Evolutionary conservation across 2,113 vertebrate genomes (phyloP), one percentile per base, ranked within the genome.

Genomic region (Takifugu flavidus): DNA sequence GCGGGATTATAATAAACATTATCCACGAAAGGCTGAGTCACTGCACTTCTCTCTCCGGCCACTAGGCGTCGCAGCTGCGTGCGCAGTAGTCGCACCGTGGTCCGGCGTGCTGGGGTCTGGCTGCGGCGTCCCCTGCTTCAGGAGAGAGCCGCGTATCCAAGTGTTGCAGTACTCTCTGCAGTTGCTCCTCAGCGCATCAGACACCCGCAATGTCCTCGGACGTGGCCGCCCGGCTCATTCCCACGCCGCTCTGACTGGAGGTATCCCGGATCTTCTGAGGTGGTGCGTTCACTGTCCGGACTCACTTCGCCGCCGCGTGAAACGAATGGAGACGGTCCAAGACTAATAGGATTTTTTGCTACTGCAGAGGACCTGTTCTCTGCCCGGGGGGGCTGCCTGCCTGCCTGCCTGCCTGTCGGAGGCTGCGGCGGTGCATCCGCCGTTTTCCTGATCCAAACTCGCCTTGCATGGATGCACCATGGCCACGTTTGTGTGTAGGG

Each of bases 401-500:
- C n/a, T 10, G 12, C 11, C 57, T 55, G 68, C 47, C 74, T 50
- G 60, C 75, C 80, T 75, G 74, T 80, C 80, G 73, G 54, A 53
- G 67, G 65, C 67, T 67, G 61, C 45, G 61, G 51, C 64, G 77
- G 58, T 66, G 78, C 78, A 79, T 83, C 84, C 76, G 56, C 49
- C 75, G 59, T 70, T 83, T 73, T 62, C 65, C 67, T 75, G 56
- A 60, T 73, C 70, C 71, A 25, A 72, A 72, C 62, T 49, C 59
- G 59, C 74, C 66, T 68, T 93, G 94, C 86, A 95, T 94, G 94
- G 92, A 91, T 90, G 77, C 92, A 89, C 82, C 93, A 98, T 98
- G 95, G 92, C 95, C 79, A 94, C 94, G 81, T 87, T 96, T 82
- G 85, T 92, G 57, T 97, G 93, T 91, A 92, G 94, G 90, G 94